Base-by-base conservation (phyloP, 2,113 vertebrate species). In the Vombatus ursinus region DNA sequence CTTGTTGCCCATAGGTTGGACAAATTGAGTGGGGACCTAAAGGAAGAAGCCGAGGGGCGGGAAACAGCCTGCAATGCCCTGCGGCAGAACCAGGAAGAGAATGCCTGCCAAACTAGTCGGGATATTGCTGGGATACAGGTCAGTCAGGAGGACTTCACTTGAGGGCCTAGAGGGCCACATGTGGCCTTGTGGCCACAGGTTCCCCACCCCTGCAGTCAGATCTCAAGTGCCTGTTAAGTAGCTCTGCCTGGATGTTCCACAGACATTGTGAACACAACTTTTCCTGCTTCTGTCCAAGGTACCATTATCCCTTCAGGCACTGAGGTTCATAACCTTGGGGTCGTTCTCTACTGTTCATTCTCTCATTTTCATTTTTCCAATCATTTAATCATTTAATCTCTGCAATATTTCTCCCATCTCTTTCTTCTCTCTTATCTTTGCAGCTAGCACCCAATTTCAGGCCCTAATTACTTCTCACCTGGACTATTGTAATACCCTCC, bases 91-190 rank as follows among this genome's bases (percentile, higher is more conserved):
- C 97, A 97, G 48, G 95, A 97, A 47, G 96, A 96, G 10, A 84
- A 51, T 24, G 54, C 90, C 95, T 94, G 92, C 77, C 94, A 50
- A 52, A 52, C 97, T 52, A 97, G 96, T 49, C 77, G 2, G 0
- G 96, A 95, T 52, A 91, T 96, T 93, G 91, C 97, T 96, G 95
- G n/a, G 93, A 94, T 97, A 93, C 97, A 98, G 98, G 98, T 98
- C 3, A 0, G 16, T 57, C 24, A 2, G 50, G 37, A 68, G 31
- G 14, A 52, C 51, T 52, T 52, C 52, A 52, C 16, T 52, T 52
- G 52, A 52, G 52, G 52, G 12, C 50, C 50, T 51, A 50, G 50
- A 8, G 7, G 50, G 7, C 50, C 50, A 50, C 11, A 50, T 50
- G 50, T 50, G 50, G 7, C 50, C 50, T 50, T 10, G 11, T 9